Conservation (phyloP, 2,888 invertebrate genomes). For the Tenthredo scrophulariae region DNA sequence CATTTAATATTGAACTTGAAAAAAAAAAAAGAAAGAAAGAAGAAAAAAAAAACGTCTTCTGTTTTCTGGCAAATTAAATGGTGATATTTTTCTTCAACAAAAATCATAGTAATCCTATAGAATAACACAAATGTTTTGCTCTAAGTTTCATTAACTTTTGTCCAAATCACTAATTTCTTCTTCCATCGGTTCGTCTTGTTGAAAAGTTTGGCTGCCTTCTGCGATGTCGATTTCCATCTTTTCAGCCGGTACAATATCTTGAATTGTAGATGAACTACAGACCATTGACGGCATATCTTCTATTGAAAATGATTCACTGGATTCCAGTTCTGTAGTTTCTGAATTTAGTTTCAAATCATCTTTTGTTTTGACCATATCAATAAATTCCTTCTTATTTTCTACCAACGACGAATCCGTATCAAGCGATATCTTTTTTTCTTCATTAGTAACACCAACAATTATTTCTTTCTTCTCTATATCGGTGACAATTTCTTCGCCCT, state of each 20-base stretch:
- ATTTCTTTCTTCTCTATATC: slow-evolving; percentile 47
- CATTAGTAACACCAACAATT: slow-evolving; percentile 32
- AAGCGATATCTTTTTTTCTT: slow-evolving; percentile 28
- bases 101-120: slow-evolving; percentile 48
- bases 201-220: slow-evolving; percentile 64
- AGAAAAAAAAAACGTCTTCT: slow-evolving; percentile 12
- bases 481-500: slow-evolving; percentile 56
- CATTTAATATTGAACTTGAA: neutral
- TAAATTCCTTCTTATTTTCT: slow-evolving; percentile 56
- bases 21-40: neutral
- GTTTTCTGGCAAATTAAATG: slow-evolving; percentile 21
- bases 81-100: slow-evolving; percentile 43
- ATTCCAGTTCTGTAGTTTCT: slow-evolving; percentile 11
- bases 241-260: slow-evolving; percentile 61
- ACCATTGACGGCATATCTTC: neutral
- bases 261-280: neutral
- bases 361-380: slow-evolving; percentile 21
- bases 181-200: slow-evolving; percentile 75
- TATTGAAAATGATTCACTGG: slow-evolving; percentile 4
- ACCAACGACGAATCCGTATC: slow-evolving; percentile 25
- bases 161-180: slow-evolving; percentile 70
- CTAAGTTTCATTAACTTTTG: slow-evolving; percentile 70
- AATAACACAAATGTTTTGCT: slow-evolving; percentile 51
- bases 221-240: slow-evolving; percentile 75
- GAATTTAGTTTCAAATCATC: slow-evolving; percentile 10